Evolutionary conservation across 2,888 invertebrate species (phyloP), one percentile per base, ranked within the genome.

Genomic region (Electrophaes corylata): DNA sequence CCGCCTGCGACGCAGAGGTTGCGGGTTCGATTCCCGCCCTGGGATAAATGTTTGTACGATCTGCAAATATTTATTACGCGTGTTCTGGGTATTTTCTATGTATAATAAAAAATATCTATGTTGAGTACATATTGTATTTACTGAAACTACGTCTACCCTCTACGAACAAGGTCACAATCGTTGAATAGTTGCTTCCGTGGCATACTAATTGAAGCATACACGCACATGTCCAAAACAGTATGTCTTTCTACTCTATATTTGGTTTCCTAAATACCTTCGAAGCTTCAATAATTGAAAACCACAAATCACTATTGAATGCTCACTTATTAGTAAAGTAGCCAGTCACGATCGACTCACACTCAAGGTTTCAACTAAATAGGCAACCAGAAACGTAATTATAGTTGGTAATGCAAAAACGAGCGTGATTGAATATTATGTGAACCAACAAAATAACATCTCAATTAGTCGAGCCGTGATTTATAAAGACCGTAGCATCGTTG

Each of bases 251-350:
- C 48, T 72, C 66, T 72, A 67, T 68, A 74, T 74, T 71, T 64
- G 63, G 64, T 66, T 64, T 51, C 71, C 63, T 69, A 75, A 70
- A 71, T 67, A 68, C 67, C 60, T 65, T 67, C 61, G 65, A 61
- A 71, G 73, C 76, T 74, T 79, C 69, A 74, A 79, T 84, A 80
- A 83, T 81, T 78, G 79, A 73, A 83, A 80, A 79, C 73, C 68
- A 72, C 73, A 67, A 70, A 75, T 74, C 72, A 71, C 78, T 72
- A 75, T 67, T 65, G 64, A 64, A 70, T 73, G 71, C 67, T 75
- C 73, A 71, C 73, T 71, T 71, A 70, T 76, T 75, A 73, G 71
- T 72, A 73, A 60, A 74, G 71, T 44, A 16, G 67, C 73, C 76
- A 78, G 84, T 84, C 86, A 85, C 86, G 84, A 85, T 71, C 69